Percentiles rank a stretch among this genome's conserved stretches.
Evolutionary conservation across 2,888 invertebrate genomes (phyloP).

Genomic region (Ornithoptera alexandrae): DNA sequence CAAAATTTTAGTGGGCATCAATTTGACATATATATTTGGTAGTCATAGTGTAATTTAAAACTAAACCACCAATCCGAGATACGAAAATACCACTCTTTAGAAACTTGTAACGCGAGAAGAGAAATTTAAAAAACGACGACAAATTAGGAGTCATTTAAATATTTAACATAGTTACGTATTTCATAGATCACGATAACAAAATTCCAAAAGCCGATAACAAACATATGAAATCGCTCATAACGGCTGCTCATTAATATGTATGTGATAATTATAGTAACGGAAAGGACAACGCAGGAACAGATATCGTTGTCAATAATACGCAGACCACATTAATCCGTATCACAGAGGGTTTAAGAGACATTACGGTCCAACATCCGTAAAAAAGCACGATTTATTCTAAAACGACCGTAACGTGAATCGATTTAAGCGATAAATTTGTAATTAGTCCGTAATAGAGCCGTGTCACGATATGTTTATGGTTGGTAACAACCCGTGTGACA

Average conservation of each 20-base stretch:
- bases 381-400: not conserved
- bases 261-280: slow-evolving; percentile 30
- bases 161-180: not conserved
- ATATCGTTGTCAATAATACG: not conserved
- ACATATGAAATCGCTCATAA: slow-evolving; percentile 20
- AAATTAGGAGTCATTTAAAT: not conserved
- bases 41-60: no score
- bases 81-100: no score
- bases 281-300: not conserved
- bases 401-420: slow-evolving; percentile 44
- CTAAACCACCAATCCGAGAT: no score
- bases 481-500: not conserved
- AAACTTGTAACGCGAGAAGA: no score
- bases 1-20: no score
- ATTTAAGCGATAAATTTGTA: slow-evolving; percentile 41
- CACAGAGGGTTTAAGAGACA: no score
- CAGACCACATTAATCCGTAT: not conserved
- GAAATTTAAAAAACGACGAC: not conserved
- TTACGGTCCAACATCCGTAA: no score
- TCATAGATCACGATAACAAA: slow-evolving; percentile 30
- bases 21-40: no score
- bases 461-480: slow-evolving; percentile 17
- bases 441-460: slow-evolving; percentile 24
- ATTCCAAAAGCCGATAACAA: slow-evolving; percentile 25
- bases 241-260: slow-evolving; percentile 39